These are phyloP conservation scores for Ctenicera cuprea DNA, from an alignment of 2,888 invertebrate species.

Conservation along the genomic window DNA sequence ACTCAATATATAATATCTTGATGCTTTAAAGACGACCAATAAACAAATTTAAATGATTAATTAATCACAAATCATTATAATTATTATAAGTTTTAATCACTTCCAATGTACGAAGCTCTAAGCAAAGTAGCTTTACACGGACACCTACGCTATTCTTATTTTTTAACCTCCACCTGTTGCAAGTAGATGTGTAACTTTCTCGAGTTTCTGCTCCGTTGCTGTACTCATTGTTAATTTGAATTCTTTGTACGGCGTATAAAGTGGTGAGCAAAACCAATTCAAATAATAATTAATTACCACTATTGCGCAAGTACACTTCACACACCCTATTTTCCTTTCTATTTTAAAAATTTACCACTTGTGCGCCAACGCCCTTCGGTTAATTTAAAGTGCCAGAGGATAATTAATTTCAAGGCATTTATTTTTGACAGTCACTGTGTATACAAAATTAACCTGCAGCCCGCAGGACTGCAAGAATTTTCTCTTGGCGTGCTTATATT, in stretches of 20 bases:
- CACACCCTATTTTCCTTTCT: conserved; percentile 25
- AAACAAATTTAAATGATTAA: too few species aligned
- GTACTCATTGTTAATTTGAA: background rate
- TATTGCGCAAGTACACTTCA: conserved; percentile 11
- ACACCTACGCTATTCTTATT: too few species aligned
- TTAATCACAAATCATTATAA: too few species aligned
- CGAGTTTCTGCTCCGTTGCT: background rate
- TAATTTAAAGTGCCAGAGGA: background rate
- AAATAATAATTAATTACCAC: background rate
- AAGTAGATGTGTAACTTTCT: background rate
- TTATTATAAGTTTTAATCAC: too few species aligned
- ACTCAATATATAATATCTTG: too few species aligned
- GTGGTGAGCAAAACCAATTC: background rate
- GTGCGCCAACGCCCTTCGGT: background rate
- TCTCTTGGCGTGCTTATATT: too few species aligned
- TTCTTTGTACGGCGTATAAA: background rate
- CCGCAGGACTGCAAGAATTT: too few species aligned
- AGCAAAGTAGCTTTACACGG: too few species aligned
- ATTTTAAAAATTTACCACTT: conserved; percentile 22
- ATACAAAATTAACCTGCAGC: too few species aligned
- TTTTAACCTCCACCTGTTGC: background rate
- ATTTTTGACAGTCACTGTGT: background rate
- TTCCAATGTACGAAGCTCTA: too few species aligned
- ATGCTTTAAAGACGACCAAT: too few species aligned
- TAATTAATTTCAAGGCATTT: conserved; percentile 9